phyloP scores from a whole-genome alignment of 1,140 invertebrate genomes.

The Drepana arcuata region DNA sequence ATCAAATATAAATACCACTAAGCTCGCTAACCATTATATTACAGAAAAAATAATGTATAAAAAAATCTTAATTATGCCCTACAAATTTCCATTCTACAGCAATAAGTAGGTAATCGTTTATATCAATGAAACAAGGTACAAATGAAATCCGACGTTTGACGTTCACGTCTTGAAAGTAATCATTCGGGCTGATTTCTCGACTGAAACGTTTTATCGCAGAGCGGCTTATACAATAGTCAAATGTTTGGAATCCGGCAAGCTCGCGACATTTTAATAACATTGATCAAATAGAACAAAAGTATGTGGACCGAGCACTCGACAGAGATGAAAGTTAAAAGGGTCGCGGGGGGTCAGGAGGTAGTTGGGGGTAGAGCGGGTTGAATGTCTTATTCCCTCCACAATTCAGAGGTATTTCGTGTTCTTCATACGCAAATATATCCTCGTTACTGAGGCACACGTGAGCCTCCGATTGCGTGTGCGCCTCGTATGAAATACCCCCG shows the following conservation, averaged over 20 bases:
- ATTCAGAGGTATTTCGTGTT: constrained; percentile 72
- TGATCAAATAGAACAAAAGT: constrained; percentile 73
- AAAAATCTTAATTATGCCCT: too few species aligned
- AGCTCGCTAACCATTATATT: too few species aligned
- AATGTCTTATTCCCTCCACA: constrained; percentile 70
- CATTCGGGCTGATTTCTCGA: too few species aligned
- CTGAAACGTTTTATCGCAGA: background rate
- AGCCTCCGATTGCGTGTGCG: constrained; percentile 59
- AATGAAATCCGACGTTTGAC: too few species aligned
- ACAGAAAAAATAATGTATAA: too few species aligned
- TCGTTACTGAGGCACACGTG: constrained; percentile 67
- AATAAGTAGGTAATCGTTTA: too few species aligned
- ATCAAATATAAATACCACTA: too few species aligned
- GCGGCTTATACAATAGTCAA: constrained; percentile 41
- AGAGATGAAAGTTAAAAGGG: constrained; percentile 72
- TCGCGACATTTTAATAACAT: constrained; percentile 71
- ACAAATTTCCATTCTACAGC: too few species aligned
- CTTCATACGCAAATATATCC: constrained; percentile 72
- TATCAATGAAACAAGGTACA: too few species aligned
- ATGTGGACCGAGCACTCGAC: constrained; percentile 70
- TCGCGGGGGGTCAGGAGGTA: constrained; percentile 35
- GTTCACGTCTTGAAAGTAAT: too few species aligned
- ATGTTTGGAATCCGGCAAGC: constrained; percentile 61
- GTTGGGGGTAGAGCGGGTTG: constrained; percentile 43
- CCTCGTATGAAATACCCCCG: constrained; percentile 30